Conservation (phyloP, 2,797 vertebrate genomes). For the Spatula clypeata region DNA sequence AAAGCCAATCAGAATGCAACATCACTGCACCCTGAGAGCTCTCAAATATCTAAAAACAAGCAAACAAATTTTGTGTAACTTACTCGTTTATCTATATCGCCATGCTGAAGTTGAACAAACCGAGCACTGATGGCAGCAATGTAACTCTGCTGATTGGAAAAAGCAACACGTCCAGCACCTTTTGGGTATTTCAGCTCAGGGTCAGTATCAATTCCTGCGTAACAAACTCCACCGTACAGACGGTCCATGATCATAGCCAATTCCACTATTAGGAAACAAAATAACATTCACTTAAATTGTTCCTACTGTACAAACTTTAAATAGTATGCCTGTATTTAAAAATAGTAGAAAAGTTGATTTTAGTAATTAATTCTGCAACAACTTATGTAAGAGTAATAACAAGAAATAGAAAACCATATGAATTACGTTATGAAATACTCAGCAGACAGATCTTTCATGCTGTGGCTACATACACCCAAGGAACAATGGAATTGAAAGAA, state of each 20-base stretch:
- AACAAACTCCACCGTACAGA: slow-evolving; percentile 97
- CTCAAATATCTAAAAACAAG: not conserved
- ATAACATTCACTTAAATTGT: not conserved
- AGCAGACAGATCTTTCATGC: not conserved
- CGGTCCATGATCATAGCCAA: slow-evolving; percentile 99
- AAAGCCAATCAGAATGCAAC: not conserved
- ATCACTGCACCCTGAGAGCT: not conserved
- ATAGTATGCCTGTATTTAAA: not conserved
- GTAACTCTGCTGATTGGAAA: slow-evolving; percentile 99
- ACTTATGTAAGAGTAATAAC: not conserved
- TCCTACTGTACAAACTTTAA: not conserved
- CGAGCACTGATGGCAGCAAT: slow-evolving; percentile 98
- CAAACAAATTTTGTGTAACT: slow-evolving; percentile 39
- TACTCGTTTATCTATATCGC: slow-evolving; percentile 98
- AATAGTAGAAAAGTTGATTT: not conserved
- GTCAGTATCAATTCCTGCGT: slow-evolving; percentile 97
- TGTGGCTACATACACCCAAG: not conserved
- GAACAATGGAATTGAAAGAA: accelerated
- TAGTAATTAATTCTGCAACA: not conserved
- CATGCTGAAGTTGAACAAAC: slow-evolving; percentile 98
- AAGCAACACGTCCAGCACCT: slow-evolving; percentile 96
- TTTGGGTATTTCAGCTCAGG: slow-evolving; percentile 98
- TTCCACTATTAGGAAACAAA: slow-evolving; percentile 87
- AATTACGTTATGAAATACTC: not conserved
- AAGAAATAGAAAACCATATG: not conserved